Base-by-base conservation (phyloP, 2,888 invertebrate species). In the Platycnemis pennipes region DNA sequence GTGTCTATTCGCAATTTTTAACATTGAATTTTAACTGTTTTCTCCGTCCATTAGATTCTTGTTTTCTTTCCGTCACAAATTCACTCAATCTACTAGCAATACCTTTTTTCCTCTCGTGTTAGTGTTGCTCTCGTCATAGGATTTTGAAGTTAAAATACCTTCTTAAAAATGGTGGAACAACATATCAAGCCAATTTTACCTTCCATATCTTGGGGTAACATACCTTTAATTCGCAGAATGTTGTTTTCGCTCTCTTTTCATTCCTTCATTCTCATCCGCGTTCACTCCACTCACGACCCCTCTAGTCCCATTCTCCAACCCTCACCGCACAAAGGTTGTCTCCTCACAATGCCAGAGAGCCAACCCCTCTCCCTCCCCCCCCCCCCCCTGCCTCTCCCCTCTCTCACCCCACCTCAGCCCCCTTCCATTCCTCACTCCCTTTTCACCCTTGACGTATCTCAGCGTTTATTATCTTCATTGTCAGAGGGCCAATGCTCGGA, bases 401-500 rank as follows among this genome's bases (percentile, higher is more conserved):
- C 44, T 8, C 22, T 26, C 45, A 44, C 87, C 44, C 37, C 88
- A 16, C 37, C 53, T n/a, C 56, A 22, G 26, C 44, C 45, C 22
- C 45, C 44, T 31, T 22, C 11, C 45, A 45, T 13, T 22, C 86
- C 42, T 2, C 88, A 16, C 42, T n/a, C 42, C 86, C 44, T n/a
- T 22, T 44, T 86, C 46, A 44, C 46, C 42, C 87, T 46, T 87
- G 87, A 87, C 87, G 87, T 87, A 87, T 89, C 91, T 91, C 91
- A n/a, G 91, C 63, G 56, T 69, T 91, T 91, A 91, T 91, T 91
- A 91, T 91, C 91, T 91, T 91, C 91, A 91, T 91, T 91, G 91
- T 91, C 91, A 91, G 44, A 91, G 91, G 91, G 42, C 91, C 91
- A 91, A 91, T 91, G 91, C 91, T 63, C 63, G 56, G 91, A 56